Percentiles rank a stretch among this genome's conserved stretches.
phyloP scores from a whole-genome alignment of 2,888 invertebrate species.

The Xylota segnis region DNA sequence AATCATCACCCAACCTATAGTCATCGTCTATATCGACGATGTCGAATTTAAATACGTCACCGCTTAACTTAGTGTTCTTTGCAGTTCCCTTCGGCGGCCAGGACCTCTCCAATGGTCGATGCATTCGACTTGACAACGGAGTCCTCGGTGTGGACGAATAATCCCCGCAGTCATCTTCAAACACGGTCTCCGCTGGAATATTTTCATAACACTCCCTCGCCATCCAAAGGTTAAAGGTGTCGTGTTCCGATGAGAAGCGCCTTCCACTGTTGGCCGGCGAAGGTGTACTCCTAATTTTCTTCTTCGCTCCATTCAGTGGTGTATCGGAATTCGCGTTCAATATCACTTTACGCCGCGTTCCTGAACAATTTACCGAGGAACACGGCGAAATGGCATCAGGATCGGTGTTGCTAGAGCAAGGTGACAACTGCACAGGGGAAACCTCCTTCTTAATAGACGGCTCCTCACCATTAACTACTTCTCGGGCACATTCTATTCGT shows the following conservation, averaged over 20 bases:
- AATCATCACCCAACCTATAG: conserved; percentile 83
- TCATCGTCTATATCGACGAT: conserved; percentile 92
- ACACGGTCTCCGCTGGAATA: conserved; percentile 83
- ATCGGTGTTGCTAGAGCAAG: conserved; percentile 66
- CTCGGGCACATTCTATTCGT: conserved; percentile 18
- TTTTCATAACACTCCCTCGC: conserved; percentile 84
- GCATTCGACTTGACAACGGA: conserved; percentile 81
- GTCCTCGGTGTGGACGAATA: conserved; percentile 82
- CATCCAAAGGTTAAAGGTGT: conserved; percentile 83
- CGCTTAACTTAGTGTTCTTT: conserved; percentile 86
- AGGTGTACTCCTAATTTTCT: conserved; percentile 86
- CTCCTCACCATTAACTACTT: conserved; percentile 28
- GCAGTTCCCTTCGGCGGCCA: conserved; percentile 88
- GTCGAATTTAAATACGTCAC: conserved; percentile 93
- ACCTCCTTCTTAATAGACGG: conserved; percentile 39
- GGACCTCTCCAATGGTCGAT: conserved; percentile 91
- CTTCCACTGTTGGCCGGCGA: conserved; percentile 83
- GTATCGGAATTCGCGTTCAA: conserved; percentile 72
- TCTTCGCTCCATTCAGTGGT: conserved; percentile 87
- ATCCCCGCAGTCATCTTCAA: conserved; percentile 81
- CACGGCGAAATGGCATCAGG: conserved; percentile 72
- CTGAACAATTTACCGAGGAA: conserved; percentile 66
- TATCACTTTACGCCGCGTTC: conserved; percentile 65
- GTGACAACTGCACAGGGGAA: conserved; percentile 66
- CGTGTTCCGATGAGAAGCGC: conserved; percentile 77